These are phyloP conservation scores for Spicauda simplicius DNA, from an alignment of 2,888 invertebrate genomes.

Conservation along the genomic window DNA sequence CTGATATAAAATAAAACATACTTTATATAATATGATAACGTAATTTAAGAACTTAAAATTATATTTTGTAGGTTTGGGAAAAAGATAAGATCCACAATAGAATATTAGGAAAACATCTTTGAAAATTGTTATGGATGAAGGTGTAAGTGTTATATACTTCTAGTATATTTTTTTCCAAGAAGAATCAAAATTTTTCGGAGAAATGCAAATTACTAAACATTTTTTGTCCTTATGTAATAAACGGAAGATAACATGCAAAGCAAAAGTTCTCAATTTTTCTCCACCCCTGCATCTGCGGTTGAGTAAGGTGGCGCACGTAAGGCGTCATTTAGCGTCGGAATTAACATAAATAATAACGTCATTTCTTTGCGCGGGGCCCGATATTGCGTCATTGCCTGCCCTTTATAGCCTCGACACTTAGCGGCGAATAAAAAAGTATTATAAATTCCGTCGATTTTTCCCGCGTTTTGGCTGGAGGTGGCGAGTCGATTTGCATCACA, in stretches of 20 bases:
- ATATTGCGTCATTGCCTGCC: constrained; percentile 77
- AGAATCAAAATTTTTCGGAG: too few relatives aligned
- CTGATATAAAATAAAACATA: too few relatives aligned
- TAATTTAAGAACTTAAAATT: too few relatives aligned
- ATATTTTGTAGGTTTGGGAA: too few relatives aligned
- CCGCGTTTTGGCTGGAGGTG: constrained; percentile 51
- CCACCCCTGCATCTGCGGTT: constrained; percentile 51
- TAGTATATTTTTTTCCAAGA: too few relatives aligned
- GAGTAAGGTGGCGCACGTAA: constrained; percentile 73
- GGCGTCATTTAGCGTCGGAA: constrained; percentile 79
- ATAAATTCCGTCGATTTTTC: constrained; percentile 64
- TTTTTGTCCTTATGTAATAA: too few relatives aligned
- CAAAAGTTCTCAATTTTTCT: constrained; percentile 23
- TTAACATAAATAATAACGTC: constrained; percentile 85
- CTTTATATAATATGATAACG: too few relatives aligned
- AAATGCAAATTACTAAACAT: too few relatives aligned
- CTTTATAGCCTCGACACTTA: constrained; percentile 76
- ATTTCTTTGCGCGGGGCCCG: constrained; percentile 63
- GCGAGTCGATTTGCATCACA: constrained; percentile 72
- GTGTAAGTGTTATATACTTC: too few relatives aligned
- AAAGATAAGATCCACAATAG: too few relatives aligned
- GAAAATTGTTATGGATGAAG: too few relatives aligned
- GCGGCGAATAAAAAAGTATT: constrained; percentile 77
- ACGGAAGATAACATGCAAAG: constrained; percentile 10
- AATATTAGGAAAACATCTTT: too few relatives aligned